Conservation (phyloP, 2,797 vertebrate genomes). For the Antrozous pallidus region DNA sequence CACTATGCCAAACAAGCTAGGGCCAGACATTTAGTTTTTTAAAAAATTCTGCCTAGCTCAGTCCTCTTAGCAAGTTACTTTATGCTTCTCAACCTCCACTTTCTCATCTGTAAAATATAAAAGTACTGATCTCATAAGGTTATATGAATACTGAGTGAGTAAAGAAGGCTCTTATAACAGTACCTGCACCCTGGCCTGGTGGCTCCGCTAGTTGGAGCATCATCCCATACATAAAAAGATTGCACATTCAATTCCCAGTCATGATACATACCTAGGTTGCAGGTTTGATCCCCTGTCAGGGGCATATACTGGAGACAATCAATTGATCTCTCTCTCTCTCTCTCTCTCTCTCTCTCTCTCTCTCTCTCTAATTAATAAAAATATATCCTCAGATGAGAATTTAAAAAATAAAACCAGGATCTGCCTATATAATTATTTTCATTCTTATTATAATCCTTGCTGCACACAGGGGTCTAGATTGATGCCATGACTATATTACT, state of each 20-base stretch:
- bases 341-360: background rate
- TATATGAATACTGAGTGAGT: background rate
- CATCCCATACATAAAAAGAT: background rate
- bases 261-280: background rate
- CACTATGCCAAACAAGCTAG: no score
- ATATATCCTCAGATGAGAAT: background rate
- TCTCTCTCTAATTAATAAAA: background rate
- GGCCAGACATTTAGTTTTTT: background rate
- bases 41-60: background rate
- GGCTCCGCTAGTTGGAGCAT: background rate
- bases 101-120: background rate
- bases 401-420: background rate
- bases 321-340: background rate
- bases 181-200: background rate
- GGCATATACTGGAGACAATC: background rate
- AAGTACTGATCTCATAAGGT: rapidly evolving
- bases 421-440: background rate
- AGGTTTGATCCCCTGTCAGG: background rate
- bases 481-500: background rate
- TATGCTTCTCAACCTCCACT: background rate
- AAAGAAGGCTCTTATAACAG: background rate
- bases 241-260: background rate
- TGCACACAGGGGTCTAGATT: background rate
- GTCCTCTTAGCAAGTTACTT: background rate
- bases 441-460: background rate